Conservation (phyloP, 2,888 invertebrate species). For the Rotaria magnacalcarata region DNA sequence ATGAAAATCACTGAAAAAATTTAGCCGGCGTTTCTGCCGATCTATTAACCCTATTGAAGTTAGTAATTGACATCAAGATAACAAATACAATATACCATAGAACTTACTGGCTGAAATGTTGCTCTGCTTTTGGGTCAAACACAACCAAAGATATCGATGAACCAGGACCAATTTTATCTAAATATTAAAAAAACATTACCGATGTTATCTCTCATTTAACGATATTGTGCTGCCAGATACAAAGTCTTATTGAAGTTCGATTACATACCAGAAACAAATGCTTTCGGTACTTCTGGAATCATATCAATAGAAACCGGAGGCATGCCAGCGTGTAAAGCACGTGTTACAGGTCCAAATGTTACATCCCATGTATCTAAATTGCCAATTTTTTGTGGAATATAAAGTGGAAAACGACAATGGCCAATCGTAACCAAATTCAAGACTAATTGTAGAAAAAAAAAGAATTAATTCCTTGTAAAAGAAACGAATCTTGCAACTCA, state of each 20-base stretch:
- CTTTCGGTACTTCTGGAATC: not conserved
- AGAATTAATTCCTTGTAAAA: not conserved
- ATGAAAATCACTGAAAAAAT: not conserved
- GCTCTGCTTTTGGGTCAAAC: slow-evolving; percentile 41
- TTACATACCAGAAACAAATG: not conserved
- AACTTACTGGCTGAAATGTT: slow-evolving; percentile 36
- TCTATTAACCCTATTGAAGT: not conserved
- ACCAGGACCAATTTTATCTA: slow-evolving; percentile 42
- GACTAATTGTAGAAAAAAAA: not conserved
- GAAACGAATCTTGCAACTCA: not conserved
- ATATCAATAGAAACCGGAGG: slow-evolving; percentile 25
- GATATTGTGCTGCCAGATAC: no score
- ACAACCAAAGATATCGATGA: slow-evolving; percentile 36
- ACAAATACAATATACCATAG: not conserved
- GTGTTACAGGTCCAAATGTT: slow-evolving; percentile 29
- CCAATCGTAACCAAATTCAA: not conserved
- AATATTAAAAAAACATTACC: not conserved
- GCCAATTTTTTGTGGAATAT: slow-evolving; percentile 43
- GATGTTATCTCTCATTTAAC: no score
- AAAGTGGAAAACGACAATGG: slow-evolving; percentile 40
- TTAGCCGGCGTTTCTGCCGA: slow-evolving; percentile 3
- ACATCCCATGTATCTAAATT: slow-evolving; percentile 44
- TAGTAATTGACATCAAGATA: not conserved
- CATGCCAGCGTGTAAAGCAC: slow-evolving; percentile 37
- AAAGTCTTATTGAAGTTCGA: not conserved